Conservation (phyloP, 2,888 invertebrate genomes). For the Protodeltote pygarga region DNA sequence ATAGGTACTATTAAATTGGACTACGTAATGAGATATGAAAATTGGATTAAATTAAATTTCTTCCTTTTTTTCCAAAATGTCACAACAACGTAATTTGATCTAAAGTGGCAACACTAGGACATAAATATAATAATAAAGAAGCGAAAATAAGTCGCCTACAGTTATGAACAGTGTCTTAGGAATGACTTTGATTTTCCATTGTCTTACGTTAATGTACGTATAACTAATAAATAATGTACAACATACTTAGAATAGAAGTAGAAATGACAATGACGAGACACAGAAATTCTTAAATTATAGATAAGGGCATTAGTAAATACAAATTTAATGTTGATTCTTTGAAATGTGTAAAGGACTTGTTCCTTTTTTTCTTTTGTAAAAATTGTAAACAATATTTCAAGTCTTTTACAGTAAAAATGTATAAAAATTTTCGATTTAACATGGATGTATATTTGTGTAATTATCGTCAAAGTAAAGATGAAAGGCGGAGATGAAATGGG, state of each 20-base stretch:
- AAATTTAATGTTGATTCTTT: background rate
- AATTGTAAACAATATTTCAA: background rate
- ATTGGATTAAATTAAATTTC: too few species aligned
- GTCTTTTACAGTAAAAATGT: background rate
- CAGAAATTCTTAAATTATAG: conserved; percentile 19
- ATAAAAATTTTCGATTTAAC: conserved; percentile 4
- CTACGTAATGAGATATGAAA: too few species aligned
- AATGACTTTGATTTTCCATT: too few species aligned
- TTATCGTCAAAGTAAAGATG: conserved; percentile 14
- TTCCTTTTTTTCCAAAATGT: too few species aligned
- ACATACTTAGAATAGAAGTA: background rate
- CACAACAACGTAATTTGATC: too few species aligned
- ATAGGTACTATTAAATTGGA: too few species aligned
- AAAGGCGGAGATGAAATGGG: conserved; percentile 23
- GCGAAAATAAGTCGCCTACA: too few species aligned
- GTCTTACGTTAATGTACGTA: background rate
- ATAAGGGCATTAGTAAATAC: conserved; percentile 5
- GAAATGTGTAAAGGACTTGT: conserved; percentile 9
- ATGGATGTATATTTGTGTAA: conserved; percentile 12
- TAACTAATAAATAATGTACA: background rate
- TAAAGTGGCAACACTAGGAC: too few species aligned
- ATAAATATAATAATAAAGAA: too few species aligned
- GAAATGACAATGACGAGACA: conserved; percentile 8
- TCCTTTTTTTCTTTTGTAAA: too few species aligned
- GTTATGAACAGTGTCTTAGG: too few species aligned